These are phyloP conservation scores for Notodonta dromedarius DNA, from an alignment of 2,888 invertebrate genomes.

Conservation along the genomic window DNA sequence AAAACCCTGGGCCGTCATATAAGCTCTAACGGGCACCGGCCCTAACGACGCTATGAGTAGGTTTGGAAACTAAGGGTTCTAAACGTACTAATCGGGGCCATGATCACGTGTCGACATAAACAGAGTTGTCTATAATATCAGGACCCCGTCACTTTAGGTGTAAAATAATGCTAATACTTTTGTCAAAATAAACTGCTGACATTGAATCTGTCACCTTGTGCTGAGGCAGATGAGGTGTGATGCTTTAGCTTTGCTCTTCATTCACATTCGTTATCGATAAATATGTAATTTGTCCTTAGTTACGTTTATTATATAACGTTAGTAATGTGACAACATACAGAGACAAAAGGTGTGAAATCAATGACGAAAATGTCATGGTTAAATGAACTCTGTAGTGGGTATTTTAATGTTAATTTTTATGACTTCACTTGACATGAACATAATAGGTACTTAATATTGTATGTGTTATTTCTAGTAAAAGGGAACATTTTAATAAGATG, in stretches of 20 bases:
- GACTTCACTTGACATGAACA: slow-evolving; percentile 21
- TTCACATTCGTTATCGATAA: slow-evolving; percentile 23
- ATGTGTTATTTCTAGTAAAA: not conserved
- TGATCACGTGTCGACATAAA: slow-evolving; percentile 23
- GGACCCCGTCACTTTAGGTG: slow-evolving; percentile 12
- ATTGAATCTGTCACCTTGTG: slow-evolving; percentile 29
- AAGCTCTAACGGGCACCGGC: not conserved
- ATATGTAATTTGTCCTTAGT: slow-evolving; percentile 23
- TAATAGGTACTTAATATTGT: not conserved
- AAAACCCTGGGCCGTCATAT: not conserved
- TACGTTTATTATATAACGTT: slow-evolving; percentile 33
- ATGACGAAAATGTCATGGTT: slow-evolving; percentile 39
- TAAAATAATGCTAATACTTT: slow-evolving; percentile 18
- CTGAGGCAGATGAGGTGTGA: slow-evolving; percentile 11
- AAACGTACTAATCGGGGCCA: slow-evolving; percentile 20
- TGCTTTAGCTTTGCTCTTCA: slow-evolving; percentile 15
- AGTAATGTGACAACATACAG: slow-evolving; percentile 8
- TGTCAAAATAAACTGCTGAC: slow-evolving; percentile 17
- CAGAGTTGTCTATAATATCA: slow-evolving; percentile 13
- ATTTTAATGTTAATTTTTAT: slow-evolving; percentile 25
- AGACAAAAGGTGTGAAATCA: slow-evolving; percentile 28
- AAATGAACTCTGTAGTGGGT: slow-evolving; percentile 17
- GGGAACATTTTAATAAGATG: not conserved
- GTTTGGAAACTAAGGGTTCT: slow-evolving; percentile 4
- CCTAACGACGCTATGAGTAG: not conserved